Base-by-base conservation (phyloP, 2,888 invertebrate species). In the Exephanes ischioxanthus region DNA sequence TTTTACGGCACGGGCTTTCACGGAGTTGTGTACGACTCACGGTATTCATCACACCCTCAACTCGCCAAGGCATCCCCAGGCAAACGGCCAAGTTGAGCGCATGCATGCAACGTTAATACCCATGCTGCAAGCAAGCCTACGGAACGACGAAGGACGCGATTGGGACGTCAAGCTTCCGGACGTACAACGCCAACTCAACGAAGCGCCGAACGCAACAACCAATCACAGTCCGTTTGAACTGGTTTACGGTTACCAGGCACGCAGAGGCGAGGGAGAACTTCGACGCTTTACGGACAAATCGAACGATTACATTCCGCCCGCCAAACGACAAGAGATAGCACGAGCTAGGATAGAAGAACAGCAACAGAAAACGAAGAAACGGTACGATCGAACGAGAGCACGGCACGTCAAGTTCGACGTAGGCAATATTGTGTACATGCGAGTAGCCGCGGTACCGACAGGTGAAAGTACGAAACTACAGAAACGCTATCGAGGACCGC, bases 121-220 rank as follows among this genome's bases (percentile, higher is more conserved):
- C 0, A 58, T 86, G 0, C 41, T 88, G 5, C 68, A 68, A n/a
- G 55, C 73, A 0, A 85, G 22, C 22, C 41, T 83, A 1, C 22
- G 48, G 30, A 53, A 76, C 2, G 70, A 22, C 2, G 83, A 81
- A 3, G 85, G 66, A 0, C 53, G 75, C 30, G 66, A 66, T 11
- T 87, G 88, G 82, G 86, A 88, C n/a, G 22, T 30, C 5, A 26
- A 53, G 0, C 6, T 87, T n/a, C 14, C 61, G 2, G 26, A 76
- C 2, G n/a, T 86, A 0, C 85, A 87, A 37, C 53, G 86, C 6
- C 82, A 86, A 22, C 19, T 89, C 0, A 89, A 88, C 70, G 76
- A 75, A 0, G 51, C 80, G 0, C 61, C 80, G 3, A 83, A 80
- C 33, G 83, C 80, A 26, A 81, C 85, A 0, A 87, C 89, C 1